Percentiles rank a stretch among this genome's conserved stretches.
Evolutionary conservation across 2,888 invertebrate species (phyloP).

Genomic region (Gymnoscelis rufifasciata): DNA sequence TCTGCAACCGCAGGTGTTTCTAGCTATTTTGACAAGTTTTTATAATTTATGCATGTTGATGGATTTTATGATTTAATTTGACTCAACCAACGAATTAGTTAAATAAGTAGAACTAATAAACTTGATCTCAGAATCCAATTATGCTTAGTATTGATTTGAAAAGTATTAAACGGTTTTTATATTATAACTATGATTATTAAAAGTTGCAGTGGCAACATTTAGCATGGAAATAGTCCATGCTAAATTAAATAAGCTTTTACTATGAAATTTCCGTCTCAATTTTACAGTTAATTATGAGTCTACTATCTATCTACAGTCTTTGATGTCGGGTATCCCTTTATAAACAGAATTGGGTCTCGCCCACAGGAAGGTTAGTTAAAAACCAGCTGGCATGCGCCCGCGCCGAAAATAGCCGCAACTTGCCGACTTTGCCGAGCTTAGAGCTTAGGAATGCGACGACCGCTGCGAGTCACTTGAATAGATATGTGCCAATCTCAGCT

Average conservation of each 20-base stretch:
- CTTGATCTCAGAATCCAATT: too few relatives aligned
- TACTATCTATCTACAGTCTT: background rate
- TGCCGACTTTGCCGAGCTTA: constrained; percentile 8
- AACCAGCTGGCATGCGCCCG: constrained; percentile 18
- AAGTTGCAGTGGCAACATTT: too few relatives aligned
- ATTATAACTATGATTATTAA: too few relatives aligned
- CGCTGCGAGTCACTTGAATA: background rate
- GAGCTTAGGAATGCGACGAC: constrained; percentile 18
- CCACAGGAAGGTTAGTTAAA: constrained; percentile 28
- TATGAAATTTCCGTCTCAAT: too few relatives aligned
- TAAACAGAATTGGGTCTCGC: constrained; percentile 10
- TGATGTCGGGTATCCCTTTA: background rate
- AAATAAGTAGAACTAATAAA: too few relatives aligned
- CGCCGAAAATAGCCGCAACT: constrained; percentile 28
- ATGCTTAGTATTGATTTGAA: too few relatives aligned
- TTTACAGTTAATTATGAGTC: background rate
- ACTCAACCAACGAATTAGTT: too few relatives aligned
- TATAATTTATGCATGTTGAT: too few relatives aligned
- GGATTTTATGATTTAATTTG: too few relatives aligned
- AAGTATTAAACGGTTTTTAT: too few relatives aligned
- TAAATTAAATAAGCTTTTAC: too few relatives aligned
- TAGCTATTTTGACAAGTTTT: background rate
- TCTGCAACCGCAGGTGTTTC: background rate
- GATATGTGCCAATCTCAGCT: background rate
- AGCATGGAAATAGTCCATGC: too few relatives aligned